These are phyloP conservation scores for Lates calcarifer DNA, from an alignment of 2,113 vertebrate species.

Conservation along the genomic window DNA sequence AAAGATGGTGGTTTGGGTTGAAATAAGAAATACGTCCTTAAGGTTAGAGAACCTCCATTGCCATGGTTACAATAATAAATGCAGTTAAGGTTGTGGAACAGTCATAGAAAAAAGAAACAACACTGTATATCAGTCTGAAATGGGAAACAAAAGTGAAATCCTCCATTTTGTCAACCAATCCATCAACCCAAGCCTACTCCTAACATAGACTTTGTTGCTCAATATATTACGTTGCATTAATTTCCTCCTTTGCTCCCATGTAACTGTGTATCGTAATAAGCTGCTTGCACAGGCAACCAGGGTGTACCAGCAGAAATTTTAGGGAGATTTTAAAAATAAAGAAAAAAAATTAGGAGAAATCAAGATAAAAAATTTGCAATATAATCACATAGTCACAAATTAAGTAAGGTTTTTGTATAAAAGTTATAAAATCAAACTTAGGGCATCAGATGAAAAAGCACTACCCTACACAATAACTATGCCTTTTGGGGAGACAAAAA, in stretches of 20 bases:
- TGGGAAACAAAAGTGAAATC: too few relatives aligned
- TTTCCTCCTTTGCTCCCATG: neutral
- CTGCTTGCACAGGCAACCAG: neutral
- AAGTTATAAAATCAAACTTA: constrained; percentile 10
- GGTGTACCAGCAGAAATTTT: neutral
- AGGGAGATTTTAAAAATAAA: neutral
- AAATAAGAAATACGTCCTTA: too few relatives aligned
- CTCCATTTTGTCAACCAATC: too few relatives aligned
- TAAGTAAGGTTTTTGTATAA: neutral
- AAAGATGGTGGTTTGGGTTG: too few relatives aligned
- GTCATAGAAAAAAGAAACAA: too few relatives aligned
- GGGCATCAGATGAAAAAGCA: neutral
- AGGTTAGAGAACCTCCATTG: too few relatives aligned
- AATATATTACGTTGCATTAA: neutral
- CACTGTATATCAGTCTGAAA: too few relatives aligned
- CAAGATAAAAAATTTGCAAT: neutral
- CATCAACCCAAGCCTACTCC: neutral
- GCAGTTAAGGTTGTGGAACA: too few relatives aligned
- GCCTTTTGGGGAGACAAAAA: neutral
- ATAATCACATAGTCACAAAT: neutral
- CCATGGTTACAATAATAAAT: too few relatives aligned
- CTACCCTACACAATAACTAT: constrained; percentile 1
- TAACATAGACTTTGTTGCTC: neutral
- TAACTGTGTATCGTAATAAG: neutral
- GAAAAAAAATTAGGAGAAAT: neutral